Evolutionary conservation across 2,888 invertebrate species (phyloP).

Genomic region (Cantharis rufa): DNA sequence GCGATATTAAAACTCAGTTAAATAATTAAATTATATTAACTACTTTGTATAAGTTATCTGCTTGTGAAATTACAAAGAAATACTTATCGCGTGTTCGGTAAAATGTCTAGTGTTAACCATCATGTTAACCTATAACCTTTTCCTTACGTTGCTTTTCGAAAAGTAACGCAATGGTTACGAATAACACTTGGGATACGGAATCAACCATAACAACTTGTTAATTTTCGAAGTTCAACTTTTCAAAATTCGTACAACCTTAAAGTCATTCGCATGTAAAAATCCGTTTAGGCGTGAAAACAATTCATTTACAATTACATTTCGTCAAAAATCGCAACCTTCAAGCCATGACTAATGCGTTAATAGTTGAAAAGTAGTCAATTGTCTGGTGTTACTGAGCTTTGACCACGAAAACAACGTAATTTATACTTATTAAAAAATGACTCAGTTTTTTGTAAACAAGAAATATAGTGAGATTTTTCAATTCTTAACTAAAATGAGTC

Average conservation of each 20-base stretch:
- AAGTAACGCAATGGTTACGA: no score
- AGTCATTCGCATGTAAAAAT: neutral
- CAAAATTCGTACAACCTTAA: neutral
- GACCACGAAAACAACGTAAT: neutral
- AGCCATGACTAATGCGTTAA: neutral
- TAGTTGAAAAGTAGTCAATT: neutral
- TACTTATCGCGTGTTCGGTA: no score
- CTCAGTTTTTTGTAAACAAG: neutral
- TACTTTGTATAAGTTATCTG: no score
- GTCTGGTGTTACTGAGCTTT: neutral
- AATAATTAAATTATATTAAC: no score
- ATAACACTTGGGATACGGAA: no score
- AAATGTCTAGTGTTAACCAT: no score
- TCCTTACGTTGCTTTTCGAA: no score
- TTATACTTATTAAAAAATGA: neutral
- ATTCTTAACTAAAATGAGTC: neutral
- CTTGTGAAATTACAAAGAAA: no score
- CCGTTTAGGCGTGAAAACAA: neutral
- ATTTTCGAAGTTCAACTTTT: no score
- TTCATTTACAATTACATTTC: neutral
- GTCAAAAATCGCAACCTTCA: neutral
- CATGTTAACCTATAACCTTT: no score
- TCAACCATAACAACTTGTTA: no score
- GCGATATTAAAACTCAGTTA: neutral
- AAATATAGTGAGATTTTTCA: neutral